These are phyloP conservation scores for Harmothoe impar DNA, from an alignment of 2,888 invertebrate genomes.

Conservation along the genomic window DNA sequence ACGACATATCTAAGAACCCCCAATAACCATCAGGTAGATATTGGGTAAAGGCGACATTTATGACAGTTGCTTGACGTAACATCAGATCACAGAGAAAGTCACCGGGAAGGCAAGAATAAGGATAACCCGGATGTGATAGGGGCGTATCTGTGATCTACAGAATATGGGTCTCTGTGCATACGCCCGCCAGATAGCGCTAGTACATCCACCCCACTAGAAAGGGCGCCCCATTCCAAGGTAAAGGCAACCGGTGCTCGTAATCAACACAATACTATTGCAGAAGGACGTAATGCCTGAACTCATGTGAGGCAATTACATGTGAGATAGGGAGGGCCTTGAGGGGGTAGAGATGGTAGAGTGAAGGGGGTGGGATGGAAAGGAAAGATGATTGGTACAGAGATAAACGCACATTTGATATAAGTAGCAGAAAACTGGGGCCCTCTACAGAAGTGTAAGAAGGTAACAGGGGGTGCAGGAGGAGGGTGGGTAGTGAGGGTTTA, in stretches of 20 bases:
- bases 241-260: conserved; percentile 1
- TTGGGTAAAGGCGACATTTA: too few relatives aligned
- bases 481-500: too few relatives aligned
- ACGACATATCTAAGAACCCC: too few relatives aligned
- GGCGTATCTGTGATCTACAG: not conserved
- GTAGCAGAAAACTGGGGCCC: too few relatives aligned
- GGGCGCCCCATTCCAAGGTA: not conserved
- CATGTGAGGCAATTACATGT: not conserved
- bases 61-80: too few relatives aligned
- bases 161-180: not conserved
- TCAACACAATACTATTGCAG: not conserved
- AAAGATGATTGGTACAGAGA: not conserved
- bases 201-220: not conserved
- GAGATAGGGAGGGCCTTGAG: not conserved
- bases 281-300: not conserved
- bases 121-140: too few relatives aligned
- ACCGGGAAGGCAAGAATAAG: too few relatives aligned
- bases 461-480: too few relatives aligned
- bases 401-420: not conserved
- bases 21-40: too few relatives aligned
- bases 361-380: not conserved
- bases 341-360: too few relatives aligned
- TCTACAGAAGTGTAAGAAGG: too few relatives aligned
- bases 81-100: too few relatives aligned
- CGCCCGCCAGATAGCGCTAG: not conserved